These are phyloP conservation scores for Metopia argyrocephala DNA, from an alignment of 2,888 invertebrate genomes.

Conservation along the genomic window DNA sequence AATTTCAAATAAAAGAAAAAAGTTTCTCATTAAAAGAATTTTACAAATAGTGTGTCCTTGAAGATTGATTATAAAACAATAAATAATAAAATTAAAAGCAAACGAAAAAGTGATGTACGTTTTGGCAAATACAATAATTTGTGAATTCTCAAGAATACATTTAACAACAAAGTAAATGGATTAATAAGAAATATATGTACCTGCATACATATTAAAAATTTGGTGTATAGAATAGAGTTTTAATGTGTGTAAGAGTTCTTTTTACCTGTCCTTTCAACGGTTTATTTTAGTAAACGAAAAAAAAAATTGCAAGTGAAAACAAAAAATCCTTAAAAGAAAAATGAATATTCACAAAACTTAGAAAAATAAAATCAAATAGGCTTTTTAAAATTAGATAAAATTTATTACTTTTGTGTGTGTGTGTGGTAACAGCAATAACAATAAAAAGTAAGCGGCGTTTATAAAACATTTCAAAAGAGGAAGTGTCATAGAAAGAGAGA, in stretches of 20 bases:
- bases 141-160: background rate
- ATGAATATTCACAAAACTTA: background rate
- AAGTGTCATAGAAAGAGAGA: background rate
- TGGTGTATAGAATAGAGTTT: background rate
- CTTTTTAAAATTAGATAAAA: too few relatives aligned
- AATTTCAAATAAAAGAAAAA: background rate
- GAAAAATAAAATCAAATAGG: background rate
- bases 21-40: background rate
- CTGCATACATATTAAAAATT: background rate
- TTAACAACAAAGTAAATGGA: background rate
- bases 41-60: slow-evolving; percentile 29
- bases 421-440: too few relatives aligned
- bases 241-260: background rate
- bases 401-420: too few relatives aligned
- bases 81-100: background rate
- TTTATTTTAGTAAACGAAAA: slow-evolving; percentile 6
- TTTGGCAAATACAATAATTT: background rate
- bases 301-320: background rate
- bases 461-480: background rate
- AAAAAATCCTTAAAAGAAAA: background rate
- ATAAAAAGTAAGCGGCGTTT: background rate
- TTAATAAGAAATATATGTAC: background rate
- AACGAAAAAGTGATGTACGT: background rate
- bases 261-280: slow-evolving; percentile 6
- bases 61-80: slow-evolving; percentile 23